Base-by-base conservation (phyloP, 2,113 vertebrate species). In the Clupea harengus region DNA sequence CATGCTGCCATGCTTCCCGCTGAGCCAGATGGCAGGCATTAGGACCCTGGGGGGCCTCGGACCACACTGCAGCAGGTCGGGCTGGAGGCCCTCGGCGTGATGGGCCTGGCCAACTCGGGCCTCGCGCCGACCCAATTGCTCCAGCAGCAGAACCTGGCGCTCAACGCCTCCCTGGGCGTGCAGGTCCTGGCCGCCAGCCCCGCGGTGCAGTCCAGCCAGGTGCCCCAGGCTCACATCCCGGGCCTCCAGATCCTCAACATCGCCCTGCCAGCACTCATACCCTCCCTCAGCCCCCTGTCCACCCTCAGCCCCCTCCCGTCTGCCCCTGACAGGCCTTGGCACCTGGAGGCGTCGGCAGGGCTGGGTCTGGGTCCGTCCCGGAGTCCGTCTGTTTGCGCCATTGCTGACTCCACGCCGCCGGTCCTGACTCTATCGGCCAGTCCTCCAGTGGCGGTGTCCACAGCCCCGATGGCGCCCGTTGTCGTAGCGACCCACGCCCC, bases 241-340 rank as follows among this genome's bases (percentile, higher is more conserved):
- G 94, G 97, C 32, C 93, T 99, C 82, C 98, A 99, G 92, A 98
- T 99, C 47, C 88, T 99, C 0, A 99, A 99, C 92, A 98, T 99
- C 1, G 95, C 97, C 54, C 89, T 99, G 85, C 98, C 98, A 0
- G 93, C 97, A 18, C 91, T 99, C 84, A 96, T 99, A 32, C 97
- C 98, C 18, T 96, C 97, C 0, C 92, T 97, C 10, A 94, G 96
- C 86, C 96, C 96, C 0, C 88, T 95, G 0, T 72, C 95, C 0
- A 0, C 93, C 0, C 95, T 97, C 0, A 90, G 94, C 28, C 95
- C 94, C 47, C 89, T 92, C 3, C 91, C 92, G 0, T 82, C 88
- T 9, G 80, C 87, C 0, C 54, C 54, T 0, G 92, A 94, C 72
- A 89, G 83, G 86, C 90, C 39, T 86, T 75, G 93, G 91, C n/a